Evolutionary conservation across 2,113 vertebrate genomes (phyloP).

Genomic region (Psittacara wagleri): DNA sequence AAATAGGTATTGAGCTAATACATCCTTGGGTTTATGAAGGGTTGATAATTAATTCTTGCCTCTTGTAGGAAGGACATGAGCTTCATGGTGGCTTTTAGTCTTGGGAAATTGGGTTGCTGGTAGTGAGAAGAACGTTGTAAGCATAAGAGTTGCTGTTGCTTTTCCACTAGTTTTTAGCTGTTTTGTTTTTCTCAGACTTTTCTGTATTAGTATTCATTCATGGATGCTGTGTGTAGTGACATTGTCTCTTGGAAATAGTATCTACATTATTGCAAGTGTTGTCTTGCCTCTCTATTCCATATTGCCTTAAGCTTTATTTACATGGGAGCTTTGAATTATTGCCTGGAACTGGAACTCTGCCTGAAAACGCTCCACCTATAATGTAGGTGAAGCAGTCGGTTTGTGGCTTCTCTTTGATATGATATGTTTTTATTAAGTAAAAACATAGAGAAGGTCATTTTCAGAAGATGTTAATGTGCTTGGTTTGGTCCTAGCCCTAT

Average conservation of each 20-base stretch:
- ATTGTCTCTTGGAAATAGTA: background rate
- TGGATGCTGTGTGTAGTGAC: background rate
- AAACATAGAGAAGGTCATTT: background rate
- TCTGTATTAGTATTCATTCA: background rate
- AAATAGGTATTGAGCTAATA: background rate
- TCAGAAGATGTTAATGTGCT: background rate
- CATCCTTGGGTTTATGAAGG: background rate
- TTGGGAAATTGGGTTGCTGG: background rate
- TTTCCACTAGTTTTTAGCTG: background rate
- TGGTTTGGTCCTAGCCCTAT: background rate
- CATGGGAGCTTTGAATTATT: background rate
- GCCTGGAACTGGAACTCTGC: constrained; percentile 19
- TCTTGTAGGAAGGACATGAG: background rate
- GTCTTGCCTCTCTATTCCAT: constrained; percentile 2
- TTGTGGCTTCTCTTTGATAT: constrained; percentile 53
- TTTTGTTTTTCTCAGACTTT: background rate
- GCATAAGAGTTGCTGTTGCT: background rate
- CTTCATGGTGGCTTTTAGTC: background rate
- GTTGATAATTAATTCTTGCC: background rate
- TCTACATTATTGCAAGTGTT: background rate
- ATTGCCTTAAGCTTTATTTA: constrained; percentile 45
- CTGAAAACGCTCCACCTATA: background rate
- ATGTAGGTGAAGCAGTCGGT: background rate
- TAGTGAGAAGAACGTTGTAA: background rate
- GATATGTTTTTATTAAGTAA: constrained; percentile 23